A percentile compares a stretch with the other conserved stretches of the same genome.
phyloP scores from a whole-genome alignment of 2,113 vertebrate genomes.

The Cepphus grylle region DNA sequence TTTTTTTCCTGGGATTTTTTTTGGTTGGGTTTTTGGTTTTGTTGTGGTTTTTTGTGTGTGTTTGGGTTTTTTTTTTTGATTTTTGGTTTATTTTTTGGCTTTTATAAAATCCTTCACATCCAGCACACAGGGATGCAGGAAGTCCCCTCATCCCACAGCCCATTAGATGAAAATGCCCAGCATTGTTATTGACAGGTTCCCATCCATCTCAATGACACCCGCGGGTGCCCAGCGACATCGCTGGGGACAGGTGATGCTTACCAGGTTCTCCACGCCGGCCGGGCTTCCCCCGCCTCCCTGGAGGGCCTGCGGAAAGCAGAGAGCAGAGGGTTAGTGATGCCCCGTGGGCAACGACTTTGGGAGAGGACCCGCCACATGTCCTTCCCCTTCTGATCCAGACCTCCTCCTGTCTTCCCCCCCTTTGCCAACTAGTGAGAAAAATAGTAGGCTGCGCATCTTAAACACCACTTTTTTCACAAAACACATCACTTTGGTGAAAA shows the following conservation, averaged over 20 bases:
- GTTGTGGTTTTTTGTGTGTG: background rate
- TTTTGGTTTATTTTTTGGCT: background rate
- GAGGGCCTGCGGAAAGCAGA: slow-evolving; percentile 81
- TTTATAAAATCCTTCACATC: background rate
- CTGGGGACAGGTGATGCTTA: slow-evolving; percentile 60
- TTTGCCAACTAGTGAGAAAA: background rate
- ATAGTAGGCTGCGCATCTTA: fast-evolving
- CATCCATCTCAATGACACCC: background rate
- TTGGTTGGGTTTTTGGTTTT: background rate
- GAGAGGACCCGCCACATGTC: fast-evolving
- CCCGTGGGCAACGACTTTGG: fast-evolving
- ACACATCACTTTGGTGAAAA: background rate
- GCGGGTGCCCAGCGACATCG: fast-evolving
- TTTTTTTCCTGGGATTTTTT: background rate
- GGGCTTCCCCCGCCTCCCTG: slow-evolving; percentile 89
- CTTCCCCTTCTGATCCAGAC: background rate
- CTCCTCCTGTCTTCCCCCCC: fast-evolving
- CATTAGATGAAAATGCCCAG: no score
- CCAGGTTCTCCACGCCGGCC: slow-evolving; percentile 89
- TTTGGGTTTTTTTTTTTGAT: background rate
- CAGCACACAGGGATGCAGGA: fast-evolving
- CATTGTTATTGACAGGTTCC: fast-evolving
- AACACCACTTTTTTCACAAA: fast-evolving
- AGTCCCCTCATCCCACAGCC: background rate
- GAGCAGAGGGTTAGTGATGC: background rate